Base-by-base conservation (phyloP, 2,113 vertebrate genomes). In the Melanerpes aurifrons region DNA sequence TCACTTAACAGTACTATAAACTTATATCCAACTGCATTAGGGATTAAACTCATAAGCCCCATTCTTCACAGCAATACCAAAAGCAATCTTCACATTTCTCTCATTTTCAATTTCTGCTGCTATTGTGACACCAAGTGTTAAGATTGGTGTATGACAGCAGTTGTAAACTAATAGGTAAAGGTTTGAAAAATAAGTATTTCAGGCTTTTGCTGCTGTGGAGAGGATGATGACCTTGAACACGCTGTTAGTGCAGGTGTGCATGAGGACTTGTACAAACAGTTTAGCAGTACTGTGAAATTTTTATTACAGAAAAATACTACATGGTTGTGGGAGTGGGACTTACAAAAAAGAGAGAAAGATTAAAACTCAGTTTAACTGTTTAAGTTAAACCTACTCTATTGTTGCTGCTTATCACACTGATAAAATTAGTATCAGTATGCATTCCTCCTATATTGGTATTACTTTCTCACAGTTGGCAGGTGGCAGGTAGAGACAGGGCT, bases 111-210 rank as follows among this genome's bases (percentile, higher is more conserved):
- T 97, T 96, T 93, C 89, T 96, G 95, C 82, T 96, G 56, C 77
- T 94, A 93, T 88, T 73, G 92, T 97, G 96, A 97, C 95, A 95
- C 95, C 95, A 95, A 95, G 96, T 45, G 96, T 95, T 76, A 86
- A 75, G 76, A 93, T 5, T 86, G 80, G 93, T 86, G 95, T 87
- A 96, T 91, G 56, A 77, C 95, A 96, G 47, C 73, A 90, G n/a
- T 24, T 81, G 21, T 53, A 88, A 87, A 75, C 69, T 56, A 68
- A 56, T 16, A 80, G 20, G 48, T 26, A 17, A 54, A 14, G 3
- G 32, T 5, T n/a, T 58, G 8, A 45, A 94, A 90, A 89, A 82
- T 2, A 69, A 87, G 64, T 35, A 54, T 77, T 19, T 24, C 4
- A 37, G n/a, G 15, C 13, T 68, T 79, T 18, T 75, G 16, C 18